Evolutionary conservation across 1,140 invertebrate species (phyloP), one percentile per base, ranked within the genome.

Genomic region (Sitophilus oryzae): DNA sequence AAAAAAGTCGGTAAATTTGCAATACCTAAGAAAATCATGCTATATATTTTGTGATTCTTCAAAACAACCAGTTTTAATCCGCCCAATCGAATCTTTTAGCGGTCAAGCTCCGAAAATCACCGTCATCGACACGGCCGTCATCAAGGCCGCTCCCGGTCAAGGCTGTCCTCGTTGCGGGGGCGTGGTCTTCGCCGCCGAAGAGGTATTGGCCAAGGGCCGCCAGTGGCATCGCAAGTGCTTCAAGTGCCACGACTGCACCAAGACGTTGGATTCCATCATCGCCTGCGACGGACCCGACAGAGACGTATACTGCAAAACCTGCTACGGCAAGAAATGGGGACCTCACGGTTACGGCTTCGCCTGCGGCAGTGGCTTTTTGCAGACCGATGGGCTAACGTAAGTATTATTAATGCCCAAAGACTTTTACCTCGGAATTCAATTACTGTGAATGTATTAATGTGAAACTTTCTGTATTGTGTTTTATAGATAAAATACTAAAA

Each of bases 221-320:
- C 92, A 93, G 74, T 98, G 92, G 93, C 95, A 91, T 79, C 84
- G 95, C 77, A 97, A 97, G 75, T 98, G 95, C 77, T 97, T 95
- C 80, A 98, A 96, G 73, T 98, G 95, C 74, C 85, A 79, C 71
- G 89, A 91, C 62, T 98, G 95, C 74, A 88, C 84, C 62, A 92
- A 92, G 67, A 90, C 88, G 16, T 77, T 96, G 43, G 92, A 96
- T 69, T 96, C 93, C 15, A 93, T 93, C 67, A 90, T 90, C 61
- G 92, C 91, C 60, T 92, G 91, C 69, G 91, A 93, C 68, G 91
- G 91, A 20, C 89, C 91, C 22, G 88, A 93, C 66, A 80, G 78
- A 56, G 88, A 95, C 59, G 85, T 98, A 40, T 97, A 93, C 74
- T 98, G 93, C 75, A 93, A 90, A 71, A 89, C 88, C 59, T 93